phyloP scores from a whole-genome alignment of 1,140 invertebrate genomes.

The Zaprionus capensis region DNA sequence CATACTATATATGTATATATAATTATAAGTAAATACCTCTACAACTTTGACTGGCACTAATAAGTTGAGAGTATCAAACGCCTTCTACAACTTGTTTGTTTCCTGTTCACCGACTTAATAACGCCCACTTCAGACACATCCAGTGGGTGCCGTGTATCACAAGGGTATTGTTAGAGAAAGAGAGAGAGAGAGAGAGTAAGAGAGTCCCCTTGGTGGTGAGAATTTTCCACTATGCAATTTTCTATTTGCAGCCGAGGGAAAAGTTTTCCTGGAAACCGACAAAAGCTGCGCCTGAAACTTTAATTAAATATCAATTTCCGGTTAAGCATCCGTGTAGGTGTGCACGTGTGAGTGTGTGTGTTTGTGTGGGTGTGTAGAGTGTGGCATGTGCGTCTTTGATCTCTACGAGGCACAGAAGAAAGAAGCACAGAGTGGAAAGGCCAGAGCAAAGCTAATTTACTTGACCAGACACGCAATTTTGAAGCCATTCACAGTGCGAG shows the following conservation, averaged over 20 bases:
- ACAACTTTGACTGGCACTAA: no score
- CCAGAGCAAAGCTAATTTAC: conserved; percentile 69
- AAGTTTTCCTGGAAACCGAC: conserved; percentile 32
- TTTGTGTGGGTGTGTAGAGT: conserved; percentile 6
- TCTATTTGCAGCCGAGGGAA: conserved; percentile 36
- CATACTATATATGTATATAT: no score
- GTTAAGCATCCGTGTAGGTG: conserved; percentile 42
- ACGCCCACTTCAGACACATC: background rate
- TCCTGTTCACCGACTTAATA: background rate
- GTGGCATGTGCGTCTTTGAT: conserved; percentile 53
- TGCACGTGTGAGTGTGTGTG: background rate
- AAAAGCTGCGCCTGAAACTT: conserved; percentile 57
- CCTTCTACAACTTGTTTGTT: background rate
- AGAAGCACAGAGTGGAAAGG: conserved; percentile 52
- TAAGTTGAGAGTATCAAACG: no score
- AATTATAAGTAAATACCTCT: no score
- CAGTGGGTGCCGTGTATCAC: no score
- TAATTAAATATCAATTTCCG: conserved; percentile 80
- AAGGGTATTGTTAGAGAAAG: background rate
- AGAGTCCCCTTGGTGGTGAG: background rate
- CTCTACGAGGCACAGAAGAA: conserved; percentile 37
- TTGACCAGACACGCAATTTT: conserved; percentile 62
- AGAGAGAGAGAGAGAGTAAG: background rate
- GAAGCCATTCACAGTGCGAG: conserved; percentile 8
- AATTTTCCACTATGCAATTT: conserved; percentile 44